These are phyloP conservation scores for Popillia japonica DNA, from an alignment of 1,140 invertebrate species.

Conservation along the genomic window DNA sequence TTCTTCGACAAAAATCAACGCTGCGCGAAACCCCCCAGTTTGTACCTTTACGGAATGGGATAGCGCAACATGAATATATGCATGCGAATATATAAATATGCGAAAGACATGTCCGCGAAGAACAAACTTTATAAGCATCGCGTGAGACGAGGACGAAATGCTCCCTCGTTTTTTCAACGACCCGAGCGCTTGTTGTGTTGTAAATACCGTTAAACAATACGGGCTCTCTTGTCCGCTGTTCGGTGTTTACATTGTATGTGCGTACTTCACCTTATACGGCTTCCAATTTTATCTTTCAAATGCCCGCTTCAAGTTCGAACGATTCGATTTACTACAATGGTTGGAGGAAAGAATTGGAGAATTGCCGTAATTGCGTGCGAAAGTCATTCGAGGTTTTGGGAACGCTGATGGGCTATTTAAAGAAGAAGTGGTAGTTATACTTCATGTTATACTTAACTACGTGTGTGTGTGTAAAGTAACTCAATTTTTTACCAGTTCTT, in stretches of 20 bases:
- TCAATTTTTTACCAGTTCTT: too few relatives aligned
- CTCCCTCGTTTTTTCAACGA: not conserved
- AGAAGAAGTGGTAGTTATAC: not conserved
- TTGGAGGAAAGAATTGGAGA: not conserved
- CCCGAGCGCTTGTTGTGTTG: not conserved
- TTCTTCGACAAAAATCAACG: conserved; percentile 24
- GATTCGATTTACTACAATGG: conserved; percentile 12
- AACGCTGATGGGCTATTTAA: not conserved
- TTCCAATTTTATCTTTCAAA: not conserved
- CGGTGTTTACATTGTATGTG: not conserved
- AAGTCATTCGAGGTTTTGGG: conserved; percentile 11
- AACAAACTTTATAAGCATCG: not conserved
- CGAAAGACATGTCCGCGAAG: not conserved
- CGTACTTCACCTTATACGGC: not conserved
- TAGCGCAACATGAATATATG: conserved; percentile 20
- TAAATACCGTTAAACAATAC: conserved; percentile 6
- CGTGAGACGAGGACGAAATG: not conserved
- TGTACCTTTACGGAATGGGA: not conserved
- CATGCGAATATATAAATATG: conserved; percentile 13
- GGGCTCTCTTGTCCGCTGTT: conserved; percentile 2
- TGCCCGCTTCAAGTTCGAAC: not conserved
- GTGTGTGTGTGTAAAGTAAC: too few relatives aligned
- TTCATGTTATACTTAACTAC: not conserved
- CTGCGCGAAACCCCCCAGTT: not conserved
- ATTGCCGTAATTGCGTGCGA: not conserved